Conservation (phyloP, 2,797 vertebrate species). For the Chelmon rostratus region DNA sequence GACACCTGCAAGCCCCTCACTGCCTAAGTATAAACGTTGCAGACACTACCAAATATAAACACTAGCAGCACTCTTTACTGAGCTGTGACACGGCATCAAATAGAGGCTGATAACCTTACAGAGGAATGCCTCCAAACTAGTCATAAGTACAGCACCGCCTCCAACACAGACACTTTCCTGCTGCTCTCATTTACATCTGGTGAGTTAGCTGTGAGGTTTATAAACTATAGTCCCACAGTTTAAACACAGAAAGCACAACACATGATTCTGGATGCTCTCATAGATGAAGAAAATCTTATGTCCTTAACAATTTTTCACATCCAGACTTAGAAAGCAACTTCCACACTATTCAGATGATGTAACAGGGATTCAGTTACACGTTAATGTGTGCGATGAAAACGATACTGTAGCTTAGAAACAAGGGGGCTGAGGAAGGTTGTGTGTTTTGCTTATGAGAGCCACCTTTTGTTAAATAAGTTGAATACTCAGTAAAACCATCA, state of each 20-base stretch:
- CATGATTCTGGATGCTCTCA: background rate
- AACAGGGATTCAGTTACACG: background rate
- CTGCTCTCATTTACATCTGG: background rate
- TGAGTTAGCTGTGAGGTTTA: background rate
- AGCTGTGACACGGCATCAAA: background rate
- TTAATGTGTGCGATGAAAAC: background rate
- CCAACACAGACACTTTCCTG: background rate
- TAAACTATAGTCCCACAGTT: background rate
- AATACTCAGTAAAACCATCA: background rate
- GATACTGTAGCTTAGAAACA: too few species aligned
- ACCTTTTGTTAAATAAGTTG: background rate
- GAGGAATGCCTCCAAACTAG: constrained; percentile 20
- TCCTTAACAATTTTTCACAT: background rate
- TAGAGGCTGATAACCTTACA: background rate
- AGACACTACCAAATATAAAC: constrained; percentile 18
- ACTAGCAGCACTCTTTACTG: background rate
- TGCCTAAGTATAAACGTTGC: background rate
- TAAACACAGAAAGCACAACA: background rate
- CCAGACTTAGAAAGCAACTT: background rate
- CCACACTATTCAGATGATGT: background rate
- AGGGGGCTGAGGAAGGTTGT: background rate
- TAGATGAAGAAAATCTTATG: background rate
- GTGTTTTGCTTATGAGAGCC: background rate
- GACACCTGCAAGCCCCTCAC: constrained; percentile 1
- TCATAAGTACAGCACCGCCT: background rate